A percentile compares a stretch with the other conserved stretches of the same genome.
Conservation (phyloP, 1,140 invertebrate genomes). For the Diorhabda sublineata region DNA sequence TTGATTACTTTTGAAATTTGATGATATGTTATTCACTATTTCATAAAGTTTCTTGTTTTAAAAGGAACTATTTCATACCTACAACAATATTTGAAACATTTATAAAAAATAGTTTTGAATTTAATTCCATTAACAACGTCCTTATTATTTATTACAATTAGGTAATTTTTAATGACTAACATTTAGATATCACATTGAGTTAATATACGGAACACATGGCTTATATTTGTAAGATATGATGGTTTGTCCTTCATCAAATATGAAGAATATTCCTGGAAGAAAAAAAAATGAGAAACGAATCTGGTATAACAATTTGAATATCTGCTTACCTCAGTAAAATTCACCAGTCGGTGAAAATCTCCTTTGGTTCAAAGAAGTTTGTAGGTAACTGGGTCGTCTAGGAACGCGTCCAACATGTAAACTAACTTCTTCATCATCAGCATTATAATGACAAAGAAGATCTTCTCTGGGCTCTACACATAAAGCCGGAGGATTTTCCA, state of each 20-base stretch:
- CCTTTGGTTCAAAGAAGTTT: constrained; percentile 8
- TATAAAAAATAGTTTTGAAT: neutral
- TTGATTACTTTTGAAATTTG: too few species aligned
- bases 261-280: neutral
- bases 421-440: constrained; percentile 16
- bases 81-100: neutral
- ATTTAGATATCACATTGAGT: constrained; percentile 17
- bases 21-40: too few species aligned
- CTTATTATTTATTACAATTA: neutral
- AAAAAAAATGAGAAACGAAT: neutral
- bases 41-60: neutral
- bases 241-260: neutral
- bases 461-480: constrained; percentile 2
- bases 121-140: neutral
- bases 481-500: constrained; percentile 38
- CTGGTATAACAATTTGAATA: neutral
- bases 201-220: constrained; percentile 12
- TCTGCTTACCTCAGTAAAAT: neutral
- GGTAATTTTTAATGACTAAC: constrained; percentile 13
- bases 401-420: constrained; percentile 13
- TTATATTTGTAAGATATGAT: constrained; percentile 7
- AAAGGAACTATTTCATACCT: neutral
- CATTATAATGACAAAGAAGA: constrained; percentile 12
- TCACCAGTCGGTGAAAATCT: constrained; percentile 9
- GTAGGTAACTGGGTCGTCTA: constrained; percentile 12